These are phyloP conservation scores for Montipora sp. DNA, from an alignment of 64 coral and sea anemone species.

Conservation along the genomic window DNA sequence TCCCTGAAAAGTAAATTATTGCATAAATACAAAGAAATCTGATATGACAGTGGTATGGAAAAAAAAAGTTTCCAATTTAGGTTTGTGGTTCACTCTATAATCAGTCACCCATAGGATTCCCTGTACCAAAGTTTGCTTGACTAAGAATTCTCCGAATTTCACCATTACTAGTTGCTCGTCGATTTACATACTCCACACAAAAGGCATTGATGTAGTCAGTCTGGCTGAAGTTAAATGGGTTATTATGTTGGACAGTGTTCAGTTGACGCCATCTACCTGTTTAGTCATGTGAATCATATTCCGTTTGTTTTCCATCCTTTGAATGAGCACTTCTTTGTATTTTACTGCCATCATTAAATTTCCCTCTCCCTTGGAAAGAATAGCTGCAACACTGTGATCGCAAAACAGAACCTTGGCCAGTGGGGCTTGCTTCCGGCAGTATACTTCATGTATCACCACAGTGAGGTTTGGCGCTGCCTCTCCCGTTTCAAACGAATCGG, in stretches of 20 bases:
- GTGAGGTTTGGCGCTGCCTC: neutral
- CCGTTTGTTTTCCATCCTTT: slow-evolving; percentile 8
- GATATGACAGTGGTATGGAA: too few relatives aligned
- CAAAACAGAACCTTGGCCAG: slow-evolving; percentile 30
- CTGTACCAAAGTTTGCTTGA: too few relatives aligned
- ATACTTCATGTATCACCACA: neutral
- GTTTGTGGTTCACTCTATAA: too few relatives aligned
- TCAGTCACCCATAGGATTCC: too few relatives aligned
- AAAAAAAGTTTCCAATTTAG: too few relatives aligned
- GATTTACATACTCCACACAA: neutral
- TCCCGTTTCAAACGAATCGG: neutral
- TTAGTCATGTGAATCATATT: neutral
- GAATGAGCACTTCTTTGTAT: slow-evolving; percentile 7
- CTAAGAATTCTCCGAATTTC: too few relatives aligned
- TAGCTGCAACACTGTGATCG: slow-evolving; percentile 3
- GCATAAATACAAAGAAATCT: too few relatives aligned
- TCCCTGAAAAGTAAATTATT: neutral
- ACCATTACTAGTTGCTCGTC: neutral
- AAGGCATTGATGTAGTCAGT: too few relatives aligned
- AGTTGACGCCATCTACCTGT: neutral
- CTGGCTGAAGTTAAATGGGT: too few relatives aligned
- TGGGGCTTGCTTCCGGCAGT: slow-evolving; percentile 9
- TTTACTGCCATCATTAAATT: neutral
- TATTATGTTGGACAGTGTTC: too few relatives aligned
- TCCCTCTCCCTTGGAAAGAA: neutral